Base-by-base conservation (phyloP, 2,888 invertebrate species). In the Lymantria dispar region DNA sequence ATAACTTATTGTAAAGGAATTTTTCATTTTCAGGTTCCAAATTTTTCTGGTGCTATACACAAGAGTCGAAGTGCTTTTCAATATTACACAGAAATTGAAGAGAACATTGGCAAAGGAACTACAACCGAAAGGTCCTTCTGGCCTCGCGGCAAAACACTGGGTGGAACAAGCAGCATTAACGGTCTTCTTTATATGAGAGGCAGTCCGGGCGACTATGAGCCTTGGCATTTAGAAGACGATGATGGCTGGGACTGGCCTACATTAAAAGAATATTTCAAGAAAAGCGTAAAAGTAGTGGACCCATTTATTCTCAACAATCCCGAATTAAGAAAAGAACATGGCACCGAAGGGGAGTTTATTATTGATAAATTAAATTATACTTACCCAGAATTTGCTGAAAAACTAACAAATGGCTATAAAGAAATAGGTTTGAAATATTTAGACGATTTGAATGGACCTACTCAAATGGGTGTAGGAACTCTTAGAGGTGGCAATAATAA, bases 401-500 rank as follows among this genome's bases (percentile, higher is more conserved):
- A 70, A 61, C 62, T 90, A 15, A 77, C 64, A 41, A 65, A 85
- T 47, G 93, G 86, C 0, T 92, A 92, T 38, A 69, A 77, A 64
- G 92, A 93, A 71, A 69, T 93, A 60, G 93, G 93, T 1, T 74
- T 93, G 40, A 78, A 80, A 22, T 87, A 82, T 58, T 68, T 91
- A 44, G 77, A 86, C 33, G 79, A 89, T 52, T 72, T 90, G 37
- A 89, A 88, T 51, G 88, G 89, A 0, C 76, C 76, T 0, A 80
- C 82, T 7, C 93, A 93, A 73, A 85, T 93, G 64, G 93, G 92
- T 0, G 83, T 92, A n/a, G 92, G 91, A 12, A 92, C 88, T 61
- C 83, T 93, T 11, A 85, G 91, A 67, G 93, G 92, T 1, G 84
- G 87, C 0, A 84, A 86, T 47, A 60, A 91, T 53, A 82, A 90